A percentile compares a stretch with the other conserved stretches of the same genome.
These are phyloP conservation scores for Drosophila tripunctata DNA, from an alignment of 2,888 invertebrate species.

Conservation along the genomic window DNA sequence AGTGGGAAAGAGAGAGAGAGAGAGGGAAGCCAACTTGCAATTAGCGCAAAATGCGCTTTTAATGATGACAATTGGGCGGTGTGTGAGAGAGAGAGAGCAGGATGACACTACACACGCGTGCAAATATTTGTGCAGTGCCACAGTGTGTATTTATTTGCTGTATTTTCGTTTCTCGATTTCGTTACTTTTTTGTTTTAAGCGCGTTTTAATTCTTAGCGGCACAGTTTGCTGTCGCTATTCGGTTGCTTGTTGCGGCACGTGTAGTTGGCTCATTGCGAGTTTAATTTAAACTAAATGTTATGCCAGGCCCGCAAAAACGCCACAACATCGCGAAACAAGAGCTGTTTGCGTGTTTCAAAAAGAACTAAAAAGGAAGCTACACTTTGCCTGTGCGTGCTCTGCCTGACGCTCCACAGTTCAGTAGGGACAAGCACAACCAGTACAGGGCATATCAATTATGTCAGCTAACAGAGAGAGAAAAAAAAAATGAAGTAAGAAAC, in stretches of 20 bases:
- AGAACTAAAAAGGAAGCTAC: conserved; percentile 15
- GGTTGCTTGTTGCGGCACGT: conserved; percentile 15
- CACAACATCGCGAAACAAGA: conserved; percentile 51
- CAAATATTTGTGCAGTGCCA: conserved; percentile 66
- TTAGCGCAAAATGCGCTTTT: conserved; percentile 74
- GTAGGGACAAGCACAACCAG: conserved; percentile 29
- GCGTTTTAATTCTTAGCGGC: conserved; percentile 23
- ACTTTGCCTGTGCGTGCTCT: conserved; percentile 46
- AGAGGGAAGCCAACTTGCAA: conserved; percentile 44
- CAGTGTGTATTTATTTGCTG: conserved; percentile 24
- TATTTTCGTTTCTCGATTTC: conserved; percentile 4
- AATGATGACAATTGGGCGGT: conserved; percentile 50
- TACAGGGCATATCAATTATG: conserved; percentile 73
- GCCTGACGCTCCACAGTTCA: conserved; percentile 34
- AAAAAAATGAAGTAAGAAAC: conserved; percentile 10
- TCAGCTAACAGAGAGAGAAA: conserved; percentile 47
- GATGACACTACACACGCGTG: conserved; percentile 39
- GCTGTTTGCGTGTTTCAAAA: conserved; percentile 55
- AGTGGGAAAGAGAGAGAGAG: neutral
- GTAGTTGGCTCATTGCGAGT: conserved; percentile 76
- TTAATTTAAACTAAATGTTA: conserved; percentile 80
- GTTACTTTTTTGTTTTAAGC: conserved; percentile 12
- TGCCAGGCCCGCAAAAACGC: conserved; percentile 58
- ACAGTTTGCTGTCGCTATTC: conserved; percentile 14
- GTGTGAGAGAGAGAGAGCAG: neutral